A percentile compares a stretch with the other conserved stretches of the same genome.
phyloP scores from a whole-genome alignment of 2,797 vertebrate species.

The Malacoraja senta region DNA sequence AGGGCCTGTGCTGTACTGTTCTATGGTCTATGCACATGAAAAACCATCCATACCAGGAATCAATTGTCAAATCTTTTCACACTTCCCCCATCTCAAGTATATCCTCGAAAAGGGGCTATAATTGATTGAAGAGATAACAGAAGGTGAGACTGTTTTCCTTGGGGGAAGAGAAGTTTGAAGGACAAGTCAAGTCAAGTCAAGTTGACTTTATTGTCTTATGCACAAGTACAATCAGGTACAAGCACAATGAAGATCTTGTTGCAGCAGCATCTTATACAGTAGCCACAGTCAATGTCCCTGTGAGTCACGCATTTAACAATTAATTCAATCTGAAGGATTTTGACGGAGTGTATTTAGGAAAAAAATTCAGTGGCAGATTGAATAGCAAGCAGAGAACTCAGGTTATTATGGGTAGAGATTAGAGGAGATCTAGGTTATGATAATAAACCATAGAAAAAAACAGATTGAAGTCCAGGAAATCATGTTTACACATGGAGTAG shows the following conservation, averaged over 20 bases:
- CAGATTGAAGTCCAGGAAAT: background rate
- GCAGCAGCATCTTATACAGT: no score
- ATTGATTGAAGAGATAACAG: background rate
- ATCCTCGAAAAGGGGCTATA: background rate
- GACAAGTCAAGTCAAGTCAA: no score
- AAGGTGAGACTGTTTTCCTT: background rate
- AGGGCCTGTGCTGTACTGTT: no score
- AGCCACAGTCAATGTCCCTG: no score
- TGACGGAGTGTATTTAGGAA: background rate
- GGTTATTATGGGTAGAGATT: background rate
- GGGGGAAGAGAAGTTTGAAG: background rate
- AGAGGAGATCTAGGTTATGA: background rate
- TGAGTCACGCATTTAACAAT: background rate
- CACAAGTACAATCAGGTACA: no score
- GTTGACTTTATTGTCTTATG: no score
- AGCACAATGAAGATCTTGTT: no score
- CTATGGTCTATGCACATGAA: no score
- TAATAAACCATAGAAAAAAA: background rate
- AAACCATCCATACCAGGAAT: no score
- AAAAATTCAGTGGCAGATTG: background rate
- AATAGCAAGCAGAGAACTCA: background rate
- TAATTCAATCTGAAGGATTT: background rate
- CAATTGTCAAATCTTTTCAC: no score
- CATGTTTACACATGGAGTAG: background rate
- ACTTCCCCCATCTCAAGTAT: no score